These are phyloP conservation scores for Diadema setosum DNA, from an alignment of 35 echinoderm and acorn worm species.

Conservation along the genomic window DNA sequence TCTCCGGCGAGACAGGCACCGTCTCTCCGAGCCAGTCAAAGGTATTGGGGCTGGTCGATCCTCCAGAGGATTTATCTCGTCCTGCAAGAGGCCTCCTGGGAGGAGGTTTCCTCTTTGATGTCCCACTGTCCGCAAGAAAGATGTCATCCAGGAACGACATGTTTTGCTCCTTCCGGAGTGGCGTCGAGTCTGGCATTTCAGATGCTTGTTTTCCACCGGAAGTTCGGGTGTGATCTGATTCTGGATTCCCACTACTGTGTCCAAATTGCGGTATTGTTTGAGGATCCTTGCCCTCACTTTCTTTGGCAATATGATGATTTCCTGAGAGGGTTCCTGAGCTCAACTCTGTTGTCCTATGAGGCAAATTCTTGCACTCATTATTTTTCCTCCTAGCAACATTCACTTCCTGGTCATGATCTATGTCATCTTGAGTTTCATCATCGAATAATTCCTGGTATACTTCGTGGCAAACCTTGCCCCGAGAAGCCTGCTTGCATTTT, in stretches of 20 bases:
- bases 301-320: not conserved
- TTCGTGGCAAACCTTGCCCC: not conserved
- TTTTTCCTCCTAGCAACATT: not conserved
- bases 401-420: not conserved
- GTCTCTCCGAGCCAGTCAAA: too few relatives aligned
- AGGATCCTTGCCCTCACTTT: not conserved
- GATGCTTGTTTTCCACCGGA: too few relatives aligned
- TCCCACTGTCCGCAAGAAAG: constrained; percentile 9
- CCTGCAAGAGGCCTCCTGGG: constrained; percentile 13
- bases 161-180: not conserved
- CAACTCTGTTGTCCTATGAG: not conserved
- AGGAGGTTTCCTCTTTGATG: constrained; percentile 7
- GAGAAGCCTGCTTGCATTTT: not conserved
- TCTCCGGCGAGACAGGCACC: not conserved
- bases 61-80: not conserved
- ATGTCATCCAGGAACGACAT: constrained; percentile 74
- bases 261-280: not conserved
- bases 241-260: too few relatives aligned
- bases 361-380: not conserved
- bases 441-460: not conserved
- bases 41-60: not conserved
- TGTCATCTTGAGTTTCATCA: not conserved
- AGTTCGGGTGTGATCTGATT: too few relatives aligned
- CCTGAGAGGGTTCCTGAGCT: not conserved
- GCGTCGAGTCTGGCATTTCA: too few relatives aligned